These are phyloP conservation scores for Mnemiopsis leidyi DNA, from an alignment of 37 sponge, comb jelly and placozoan genomes.

Conservation along the genomic window DNA sequence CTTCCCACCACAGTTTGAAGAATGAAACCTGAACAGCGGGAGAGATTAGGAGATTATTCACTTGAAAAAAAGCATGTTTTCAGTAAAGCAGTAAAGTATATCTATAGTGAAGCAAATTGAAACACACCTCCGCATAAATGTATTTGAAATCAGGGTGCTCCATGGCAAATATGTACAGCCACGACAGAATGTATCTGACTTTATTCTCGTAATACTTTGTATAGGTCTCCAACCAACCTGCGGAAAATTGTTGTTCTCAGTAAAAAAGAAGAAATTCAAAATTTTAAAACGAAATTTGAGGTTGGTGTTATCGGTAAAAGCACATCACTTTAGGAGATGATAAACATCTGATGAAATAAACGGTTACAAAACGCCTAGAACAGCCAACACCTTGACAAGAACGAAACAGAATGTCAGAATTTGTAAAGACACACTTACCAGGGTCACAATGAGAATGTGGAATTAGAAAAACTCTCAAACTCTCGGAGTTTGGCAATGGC, in stretches of 20 bases:
- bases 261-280: background rate
- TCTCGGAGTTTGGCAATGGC: background rate
- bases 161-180: background rate
- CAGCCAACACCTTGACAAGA: too few relatives aligned
- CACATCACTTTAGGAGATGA: too few relatives aligned
- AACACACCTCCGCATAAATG: conserved; percentile 44
- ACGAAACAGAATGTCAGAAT: too few relatives aligned
- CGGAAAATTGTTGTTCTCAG: background rate
- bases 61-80: too few relatives aligned
- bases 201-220: background rate
- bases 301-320: too few relatives aligned
- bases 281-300: too few relatives aligned
- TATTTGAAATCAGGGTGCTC: conserved; percentile 2
- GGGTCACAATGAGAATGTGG: conserved; percentile 36
- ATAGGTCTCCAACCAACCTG: conserved; percentile 44
- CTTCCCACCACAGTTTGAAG: conserved; percentile 38
- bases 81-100: too few relatives aligned
- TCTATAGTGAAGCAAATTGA: too few relatives aligned
- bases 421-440: too few relatives aligned
- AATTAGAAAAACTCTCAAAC: background rate
- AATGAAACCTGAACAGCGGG: conserved; percentile 32
- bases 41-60: background rate
- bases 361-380: too few relatives aligned
- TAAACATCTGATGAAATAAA: too few relatives aligned
- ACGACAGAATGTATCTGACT: background rate